Conservation (phyloP, 2,797 vertebrate species). For the Onychomys leucogaster region DNA sequence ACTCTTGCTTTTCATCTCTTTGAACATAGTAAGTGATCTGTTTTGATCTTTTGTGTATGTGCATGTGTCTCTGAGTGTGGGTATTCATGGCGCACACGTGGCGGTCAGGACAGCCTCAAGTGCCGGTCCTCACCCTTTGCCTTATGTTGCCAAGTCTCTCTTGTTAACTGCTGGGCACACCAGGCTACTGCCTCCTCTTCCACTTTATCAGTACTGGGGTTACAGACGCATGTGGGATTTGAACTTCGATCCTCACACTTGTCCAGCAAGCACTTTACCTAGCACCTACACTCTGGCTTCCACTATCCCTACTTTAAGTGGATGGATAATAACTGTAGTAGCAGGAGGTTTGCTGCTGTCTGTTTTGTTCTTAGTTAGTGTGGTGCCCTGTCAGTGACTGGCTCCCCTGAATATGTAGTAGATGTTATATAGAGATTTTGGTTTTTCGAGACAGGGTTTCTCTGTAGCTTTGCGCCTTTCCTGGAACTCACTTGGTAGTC, state of each 20-base stretch:
- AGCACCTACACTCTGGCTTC: background rate
- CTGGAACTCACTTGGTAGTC: no score
- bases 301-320: background rate
- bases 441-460: no score
- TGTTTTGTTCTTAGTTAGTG: background rate
- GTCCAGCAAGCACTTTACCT: background rate
- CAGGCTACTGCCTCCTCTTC: background rate
- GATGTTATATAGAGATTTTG: background rate
- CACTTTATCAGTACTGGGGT: background rate
- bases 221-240: background rate
- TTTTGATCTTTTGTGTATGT: background rate
- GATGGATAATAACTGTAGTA: background rate
- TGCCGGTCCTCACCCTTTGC: background rate
- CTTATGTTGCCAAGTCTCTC: no score
- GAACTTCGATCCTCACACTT: background rate
- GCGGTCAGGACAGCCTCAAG: background rate
- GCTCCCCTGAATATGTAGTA: background rate
- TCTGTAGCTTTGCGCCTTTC: no score
- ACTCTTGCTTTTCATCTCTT: constrained; percentile 34
- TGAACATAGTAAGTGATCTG: background rate
- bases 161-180: background rate
- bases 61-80: background rate
- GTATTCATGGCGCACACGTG: no score
- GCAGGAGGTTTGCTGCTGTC: background rate
- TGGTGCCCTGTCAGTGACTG: background rate